Base-by-base conservation (phyloP, 2,888 invertebrate species). In the Scelioninae gen. 2 region DNA sequence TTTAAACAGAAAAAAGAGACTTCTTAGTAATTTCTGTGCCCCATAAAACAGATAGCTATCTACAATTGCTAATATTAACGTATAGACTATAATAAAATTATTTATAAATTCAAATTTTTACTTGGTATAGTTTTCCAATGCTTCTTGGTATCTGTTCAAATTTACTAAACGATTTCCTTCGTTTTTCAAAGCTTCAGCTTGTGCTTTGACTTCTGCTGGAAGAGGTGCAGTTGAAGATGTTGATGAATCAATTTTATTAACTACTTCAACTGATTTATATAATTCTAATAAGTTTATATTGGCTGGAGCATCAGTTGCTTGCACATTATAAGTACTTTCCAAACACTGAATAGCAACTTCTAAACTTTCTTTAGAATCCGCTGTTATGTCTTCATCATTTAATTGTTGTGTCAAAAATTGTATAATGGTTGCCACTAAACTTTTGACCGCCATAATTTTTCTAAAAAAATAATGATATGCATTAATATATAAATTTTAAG, bases 261-360 rank as follows among this genome's bases (percentile, higher is more conserved):
- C 76, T 1, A 87, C 80, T 6, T 84, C 82, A 1, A 85, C 76
- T n/a, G 84, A 83, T 74, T 87, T 86, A 75, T 87, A 89, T 73
- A 87, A 80, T 61, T 88, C 86, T 57, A 87, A 85, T 31, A 89
- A 81, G 78, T 89, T 86, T 39, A 89, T 82, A 75, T 83, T 80
- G 9, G 78, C 57, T 77, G 83, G 76, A 69, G 83, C 82, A 67
- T 89, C 89, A 5, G 87, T 87, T 0, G 87, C 85, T 39, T 88
- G 88, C 0, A 97, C 88, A 77, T 92, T 92, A 85, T 95, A 98
- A 5, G 96, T 95, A 48, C 94, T 93, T 87, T 97, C 96, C 78
- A 97, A 89, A 86, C 98, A 98, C 87, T 98, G 97, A 77, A 95
- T 92, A 35, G 96, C 96, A 67, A 98, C 98, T 88, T 96, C 96